Evolutionary conservation across 2,113 vertebrate species (phyloP), one percentile per base, ranked within the genome.

Genomic region (Rhinopithecus roxellana): DNA sequence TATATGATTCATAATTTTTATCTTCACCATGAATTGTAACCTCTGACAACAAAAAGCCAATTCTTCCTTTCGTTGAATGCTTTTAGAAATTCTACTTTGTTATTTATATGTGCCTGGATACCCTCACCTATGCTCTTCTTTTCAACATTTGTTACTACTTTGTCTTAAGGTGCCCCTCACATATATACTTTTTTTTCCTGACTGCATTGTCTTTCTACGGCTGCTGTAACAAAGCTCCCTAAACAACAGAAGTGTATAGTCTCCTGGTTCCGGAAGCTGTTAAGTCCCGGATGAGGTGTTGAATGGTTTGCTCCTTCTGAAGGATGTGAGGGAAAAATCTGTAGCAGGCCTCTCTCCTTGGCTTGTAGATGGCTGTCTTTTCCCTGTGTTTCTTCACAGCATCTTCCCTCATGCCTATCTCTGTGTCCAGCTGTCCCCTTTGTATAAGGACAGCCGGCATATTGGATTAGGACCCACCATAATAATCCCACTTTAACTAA

Each of bases 51-150:
- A 90, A 93, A 90, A 90, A 83, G 10, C 6, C 48, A 69, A 84
- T 32, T 83, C 16, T 94, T 86, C 70, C 80, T 91, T 95, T 95
- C 23, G 81, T 22, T 92, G 64, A 86, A 90, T 78, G 13, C 35
- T 94, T 94, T 78, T 23, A 89, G 32, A 81, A 95, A 77, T 4
- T 20, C 9, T 94, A 55, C 14, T 90, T 77, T 92, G 61, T 80
- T 81, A 89, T 81, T 85, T 90, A 77, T n/a, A 70, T 78, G 52
- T 96, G 18, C 32, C 27, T 79, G 12, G 27, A 95, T 83, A 82
- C 0, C 5, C n/a, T 97, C 79, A 90, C 50, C 85, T 22, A 85
- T 32, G 32, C 32, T 93, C 67, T 81, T 52, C 77, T 77, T 96
- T 94, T 90, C 50, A 81, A 30, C 38, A 52, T 88, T 87, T 91